Conservation (phyloP, 2,888 invertebrate genomes). For the Agrotis exclamationis region DNA sequence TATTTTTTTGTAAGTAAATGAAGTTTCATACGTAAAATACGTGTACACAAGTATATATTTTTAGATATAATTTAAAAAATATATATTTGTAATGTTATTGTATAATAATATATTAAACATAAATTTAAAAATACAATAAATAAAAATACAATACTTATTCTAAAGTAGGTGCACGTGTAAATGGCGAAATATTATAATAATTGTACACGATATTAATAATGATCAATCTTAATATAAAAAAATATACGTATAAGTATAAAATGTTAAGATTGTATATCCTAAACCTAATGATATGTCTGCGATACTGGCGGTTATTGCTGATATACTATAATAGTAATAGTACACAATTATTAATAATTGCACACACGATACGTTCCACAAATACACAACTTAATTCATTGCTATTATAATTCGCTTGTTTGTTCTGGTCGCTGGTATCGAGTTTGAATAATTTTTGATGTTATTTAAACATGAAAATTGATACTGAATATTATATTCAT, state of each 20-base stretch:
- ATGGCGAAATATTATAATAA: conserved; percentile 37
- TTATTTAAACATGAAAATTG: conserved; percentile 9
- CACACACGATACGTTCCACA: conserved; percentile 67
- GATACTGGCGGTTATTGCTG: conserved; percentile 88
- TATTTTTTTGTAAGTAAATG: background rate
- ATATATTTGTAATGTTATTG: background rate
- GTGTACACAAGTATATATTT: background rate
- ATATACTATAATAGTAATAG: conserved; percentile 65
- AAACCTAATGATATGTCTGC: conserved; percentile 89
- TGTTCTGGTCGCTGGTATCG: conserved; percentile 61
- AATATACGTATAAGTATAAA: conserved; percentile 72
- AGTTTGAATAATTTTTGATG: conserved; percentile 21
- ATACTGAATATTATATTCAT: background rate
- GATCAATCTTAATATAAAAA: conserved; percentile 61
- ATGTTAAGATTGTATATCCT: conserved; percentile 76
- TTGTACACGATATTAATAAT: conserved; percentile 53
- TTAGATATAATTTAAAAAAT: background rate
- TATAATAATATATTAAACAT: conserved; percentile 2
- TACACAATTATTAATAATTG: conserved; percentile 67
- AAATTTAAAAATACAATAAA: conserved; percentile 15
- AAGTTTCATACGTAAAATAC: conserved; percentile 16
- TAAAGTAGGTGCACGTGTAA: conserved; percentile 46
- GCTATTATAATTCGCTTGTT: conserved; percentile 62
- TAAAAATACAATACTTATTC: conserved; percentile 15
- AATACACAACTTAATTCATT: conserved; percentile 69